phyloP scores from a whole-genome alignment of 2,113 vertebrate species.

The Casuarius casuarius region DNA sequence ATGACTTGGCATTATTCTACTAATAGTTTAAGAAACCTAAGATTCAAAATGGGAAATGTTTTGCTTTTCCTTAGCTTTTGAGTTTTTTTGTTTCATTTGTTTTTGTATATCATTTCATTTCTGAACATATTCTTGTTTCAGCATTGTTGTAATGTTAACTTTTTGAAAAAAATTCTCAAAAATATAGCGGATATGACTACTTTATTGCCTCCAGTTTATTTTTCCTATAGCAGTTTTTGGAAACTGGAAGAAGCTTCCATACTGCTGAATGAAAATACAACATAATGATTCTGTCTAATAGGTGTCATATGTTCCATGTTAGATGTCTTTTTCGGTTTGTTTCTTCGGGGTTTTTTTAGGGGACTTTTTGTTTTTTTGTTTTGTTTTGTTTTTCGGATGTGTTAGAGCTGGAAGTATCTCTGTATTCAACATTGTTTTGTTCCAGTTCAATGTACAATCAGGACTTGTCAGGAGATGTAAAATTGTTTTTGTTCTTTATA shows the following conservation, averaged over 20 bases:
- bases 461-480: slow-evolving; percentile 50
- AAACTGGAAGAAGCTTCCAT: slow-evolving; percentile 19
- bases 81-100: slow-evolving; percentile 9
- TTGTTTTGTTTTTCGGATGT: not conserved
- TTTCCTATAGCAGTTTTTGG: slow-evolving; percentile 38
- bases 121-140: slow-evolving; percentile 50
- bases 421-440: slow-evolving; percentile 26
- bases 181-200: not conserved
- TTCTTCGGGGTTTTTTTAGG: not conserved
- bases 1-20: not conserved
- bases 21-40: not conserved
- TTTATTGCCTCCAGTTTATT: not conserved
- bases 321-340: slow-evolving; percentile 41
- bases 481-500: slow-evolving; percentile 61
- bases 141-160: slow-evolving; percentile 31
- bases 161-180: not conserved
- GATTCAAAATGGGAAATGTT: not conserved
- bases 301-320: slow-evolving; percentile 46
- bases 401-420: slow-evolving; percentile 63
- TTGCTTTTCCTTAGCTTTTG: slow-evolving; percentile 51
- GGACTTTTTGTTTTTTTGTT: not conserved
- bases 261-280: slow-evolving; percentile 17
- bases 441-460: slow-evolving; percentile 51
- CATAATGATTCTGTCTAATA: slow-evolving; percentile 49
- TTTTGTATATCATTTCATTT: not conserved